A percentile compares a stretch with the other conserved stretches of the same genome.
phyloP scores from a whole-genome alignment of 2,797 vertebrate species.

The Gymnoscopelus braueri region DNA sequence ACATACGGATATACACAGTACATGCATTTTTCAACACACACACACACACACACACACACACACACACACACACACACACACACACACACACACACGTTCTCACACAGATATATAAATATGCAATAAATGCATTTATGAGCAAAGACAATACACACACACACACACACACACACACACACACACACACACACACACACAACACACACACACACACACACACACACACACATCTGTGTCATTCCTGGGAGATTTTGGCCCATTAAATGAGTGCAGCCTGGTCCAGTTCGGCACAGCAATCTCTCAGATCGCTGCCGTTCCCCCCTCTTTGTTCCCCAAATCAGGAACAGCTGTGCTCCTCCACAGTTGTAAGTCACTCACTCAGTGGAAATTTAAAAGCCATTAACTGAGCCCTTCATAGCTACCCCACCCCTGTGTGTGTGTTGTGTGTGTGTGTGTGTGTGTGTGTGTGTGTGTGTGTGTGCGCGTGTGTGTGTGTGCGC shows the following conservation, averaged over 20 bases:
- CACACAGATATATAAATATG: conserved; percentile 5
- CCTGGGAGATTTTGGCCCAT: conserved; percentile 74
- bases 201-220: conserved; percentile 31
- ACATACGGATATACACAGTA: conserved; percentile 18
- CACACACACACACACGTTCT: conserved; percentile 48
- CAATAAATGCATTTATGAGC: conserved; percentile 18
- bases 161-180: conserved; percentile 1
- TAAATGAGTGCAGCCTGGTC: conserved; percentile 70
- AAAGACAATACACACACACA: background rate
- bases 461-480: conserved; percentile 47
- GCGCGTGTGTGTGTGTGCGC: conserved; percentile 17
- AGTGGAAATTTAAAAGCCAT: conserved; percentile 83
- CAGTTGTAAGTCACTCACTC: conserved; percentile 83
- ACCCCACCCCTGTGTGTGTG: conserved; percentile 63
- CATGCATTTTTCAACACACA: conserved; percentile 29
- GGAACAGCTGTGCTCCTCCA: conserved; percentile 82
- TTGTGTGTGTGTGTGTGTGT: conserved; percentile 39
- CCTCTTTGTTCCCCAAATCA: conserved; percentile 81
- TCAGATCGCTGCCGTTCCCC: conserved; percentile 75
- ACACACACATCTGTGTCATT: conserved; percentile 67
- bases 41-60: conserved; percentile 30
- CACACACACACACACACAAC: conserved; percentile 17
- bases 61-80: background rate
- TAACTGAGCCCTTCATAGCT: conserved; percentile 70
- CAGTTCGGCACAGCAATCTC: conserved; percentile 58